These are phyloP conservation scores for Cercopithecus mona DNA, from an alignment of 2,113 vertebrate species.

Conservation along the genomic window DNA sequence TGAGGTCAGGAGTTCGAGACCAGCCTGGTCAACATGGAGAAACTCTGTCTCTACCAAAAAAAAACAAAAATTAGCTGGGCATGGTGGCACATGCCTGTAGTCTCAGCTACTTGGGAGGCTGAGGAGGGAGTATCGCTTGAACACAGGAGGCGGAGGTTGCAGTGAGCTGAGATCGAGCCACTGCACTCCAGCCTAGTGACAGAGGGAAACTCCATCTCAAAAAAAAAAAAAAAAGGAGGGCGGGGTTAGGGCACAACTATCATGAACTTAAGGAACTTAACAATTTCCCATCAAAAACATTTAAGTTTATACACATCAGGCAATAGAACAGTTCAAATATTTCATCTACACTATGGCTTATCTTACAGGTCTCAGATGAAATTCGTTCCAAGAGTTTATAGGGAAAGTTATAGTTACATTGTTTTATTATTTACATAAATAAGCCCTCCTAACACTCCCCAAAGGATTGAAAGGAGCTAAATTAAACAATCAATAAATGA, in stretches of 20 bases:
- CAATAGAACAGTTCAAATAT: not conserved
- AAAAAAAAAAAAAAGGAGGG: too few relatives aligned
- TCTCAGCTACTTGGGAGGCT: too few relatives aligned
- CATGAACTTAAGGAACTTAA: not conserved
- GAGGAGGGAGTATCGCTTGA: too few relatives aligned
- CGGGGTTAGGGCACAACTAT: not conserved
- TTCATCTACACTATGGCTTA: not conserved
- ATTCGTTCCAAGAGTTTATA: not conserved
- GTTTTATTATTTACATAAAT: not conserved
- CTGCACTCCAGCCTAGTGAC: too few relatives aligned
- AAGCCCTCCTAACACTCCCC: not conserved
- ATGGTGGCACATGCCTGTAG: too few relatives aligned
- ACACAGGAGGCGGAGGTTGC: too few relatives aligned
- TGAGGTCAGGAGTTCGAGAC: too few relatives aligned
- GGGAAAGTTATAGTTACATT: not conserved
- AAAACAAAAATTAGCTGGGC: too few relatives aligned
- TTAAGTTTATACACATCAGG: not conserved
- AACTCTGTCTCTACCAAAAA: too few relatives aligned
- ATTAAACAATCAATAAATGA: constrained; percentile 1
- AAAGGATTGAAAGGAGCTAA: not conserved
- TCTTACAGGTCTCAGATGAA: not conserved
- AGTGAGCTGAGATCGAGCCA: too few relatives aligned
- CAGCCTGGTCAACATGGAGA: too few relatives aligned
- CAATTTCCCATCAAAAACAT: not conserved
- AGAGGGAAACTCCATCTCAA: too few relatives aligned